Evolutionary conservation across 2,797 vertebrate species (phyloP).

Genomic region (Gephyroberyx darwinii): DNA sequence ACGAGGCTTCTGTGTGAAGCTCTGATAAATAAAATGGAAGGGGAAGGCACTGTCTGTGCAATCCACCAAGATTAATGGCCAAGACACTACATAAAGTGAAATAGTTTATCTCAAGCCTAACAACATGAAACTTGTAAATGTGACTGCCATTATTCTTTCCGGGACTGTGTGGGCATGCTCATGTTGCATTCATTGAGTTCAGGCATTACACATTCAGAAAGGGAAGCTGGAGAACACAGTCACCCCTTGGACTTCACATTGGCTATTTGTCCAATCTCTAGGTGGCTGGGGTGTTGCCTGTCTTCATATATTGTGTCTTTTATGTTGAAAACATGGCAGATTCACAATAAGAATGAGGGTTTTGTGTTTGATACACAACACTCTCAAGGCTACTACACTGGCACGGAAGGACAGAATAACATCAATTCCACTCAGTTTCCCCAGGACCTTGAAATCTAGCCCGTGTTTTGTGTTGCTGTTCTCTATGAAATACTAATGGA

Average conservation of each 20-base stretch:
- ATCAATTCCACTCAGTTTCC: constrained; percentile 70
- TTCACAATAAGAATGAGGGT: constrained; percentile 47
- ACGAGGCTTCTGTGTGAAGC: constrained; percentile 50
- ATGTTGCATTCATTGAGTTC: constrained; percentile 65
- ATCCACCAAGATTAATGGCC: constrained; percentile 74
- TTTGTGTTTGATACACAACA: constrained; percentile 55
- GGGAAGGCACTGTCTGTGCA: constrained; percentile 58
- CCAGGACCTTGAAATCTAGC: constrained; percentile 59
- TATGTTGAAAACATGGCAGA: constrained; percentile 58
- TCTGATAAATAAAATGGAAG: constrained; percentile 66
- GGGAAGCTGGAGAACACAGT: constrained; percentile 43
- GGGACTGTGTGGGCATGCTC: constrained; percentile 45
- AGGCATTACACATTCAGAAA: constrained; percentile 59
- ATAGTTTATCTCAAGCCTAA: constrained; percentile 79
- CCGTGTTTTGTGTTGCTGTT: constrained; percentile 46
- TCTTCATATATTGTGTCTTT: constrained; percentile 62
- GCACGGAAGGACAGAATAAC: constrained; percentile 42
- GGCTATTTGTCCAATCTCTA: constrained; percentile 55
- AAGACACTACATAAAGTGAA: constrained; percentile 76
- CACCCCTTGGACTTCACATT: constrained; percentile 35
- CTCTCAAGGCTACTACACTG: constrained; percentile 61
- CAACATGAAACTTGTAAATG: constrained; percentile 77
- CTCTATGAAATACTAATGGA: constrained; percentile 46
- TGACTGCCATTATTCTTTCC: constrained; percentile 72
- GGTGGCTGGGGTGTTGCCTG: constrained; percentile 43